Base-by-base conservation (phyloP, 2,797 vertebrate genomes). In the Scolopax rusticola region DNA sequence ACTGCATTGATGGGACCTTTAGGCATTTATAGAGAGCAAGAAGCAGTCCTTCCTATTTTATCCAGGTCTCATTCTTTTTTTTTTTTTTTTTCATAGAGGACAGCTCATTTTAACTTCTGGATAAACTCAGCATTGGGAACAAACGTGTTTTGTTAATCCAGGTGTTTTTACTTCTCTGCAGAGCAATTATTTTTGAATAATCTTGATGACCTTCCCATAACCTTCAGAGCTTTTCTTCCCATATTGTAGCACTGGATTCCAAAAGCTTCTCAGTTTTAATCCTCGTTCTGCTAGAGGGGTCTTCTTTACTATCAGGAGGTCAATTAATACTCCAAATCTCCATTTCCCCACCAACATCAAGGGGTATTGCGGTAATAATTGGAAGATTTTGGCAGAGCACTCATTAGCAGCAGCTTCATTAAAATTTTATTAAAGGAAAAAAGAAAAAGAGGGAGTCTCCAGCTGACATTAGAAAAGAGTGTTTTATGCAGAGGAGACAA, bases 381-480 rank as follows among this genome's bases (percentile, higher is more conserved):
- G 76, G 45, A 84, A 90, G 59, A 1, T 89, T 92, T 93, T 88
- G 67, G 93, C 80, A 77, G 61, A 91, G 19, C 4, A 90, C 59
- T 95, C 83, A 88, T 73, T 93, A 96, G 69, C 51, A 91, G 54
- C 47, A 91, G 32, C 27, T 92, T 93, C 57, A 94, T 93, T 86
- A 92, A 89, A 89, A 60, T 60, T 74, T 84, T 89, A 61, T 84
- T 75, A 1, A 4, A 40, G 32, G 50, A 73, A 61, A 54, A 36
- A 68, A 50, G 32, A 48, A 23, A 45, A 32, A 12, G 5, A 40
- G 60, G 4, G 12, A 36, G 20, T 80, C 33, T 89, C 40, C 19
- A 67, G 60, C 5, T 83, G 64, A 75, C 78, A 63, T 20, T 68
- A 81, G 7, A 53, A 80, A 92, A 57, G 32, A 71, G 6, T 36